Conservation (phyloP, 2,888 invertebrate species). For the Limnephilus lunatus region DNA sequence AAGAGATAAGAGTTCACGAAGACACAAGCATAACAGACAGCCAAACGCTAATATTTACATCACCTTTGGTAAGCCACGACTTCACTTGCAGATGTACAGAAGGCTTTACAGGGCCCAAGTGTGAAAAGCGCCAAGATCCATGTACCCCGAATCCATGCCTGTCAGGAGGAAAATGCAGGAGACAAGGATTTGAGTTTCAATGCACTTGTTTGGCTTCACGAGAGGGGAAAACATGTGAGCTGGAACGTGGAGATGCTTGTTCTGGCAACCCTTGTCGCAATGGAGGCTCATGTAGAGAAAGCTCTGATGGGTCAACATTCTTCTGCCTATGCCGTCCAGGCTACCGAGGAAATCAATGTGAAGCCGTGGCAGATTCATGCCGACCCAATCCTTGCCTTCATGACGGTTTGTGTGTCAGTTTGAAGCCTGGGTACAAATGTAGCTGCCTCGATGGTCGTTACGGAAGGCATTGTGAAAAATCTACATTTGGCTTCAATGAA, state of each 20-base stretch:
- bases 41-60: conserved; percentile 88
- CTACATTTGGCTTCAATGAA: conserved; percentile 92
- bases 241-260: conserved; percentile 90
- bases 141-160: conserved; percentile 93
- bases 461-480: conserved; percentile 93
- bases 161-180: conserved; percentile 89
- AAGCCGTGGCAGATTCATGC: conserved; percentile 92
- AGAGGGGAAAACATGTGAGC: conserved; percentile 90
- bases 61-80: conserved; percentile 87
- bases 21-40: conserved; percentile 88
- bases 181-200: conserved; percentile 89
- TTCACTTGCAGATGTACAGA: conserved; percentile 89
- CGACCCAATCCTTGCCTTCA: conserved; percentile 94
- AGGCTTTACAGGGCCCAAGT: conserved; percentile 89
- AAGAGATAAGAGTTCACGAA: conserved; percentile 82
- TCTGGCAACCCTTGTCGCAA: conserved; percentile 92
- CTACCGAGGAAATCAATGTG: conserved; percentile 93
- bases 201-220: conserved; percentile 88
- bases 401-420: conserved; percentile 91
- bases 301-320: conserved; percentile 91
- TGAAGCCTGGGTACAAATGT: conserved; percentile 92
- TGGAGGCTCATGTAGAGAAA: conserved; percentile 93
- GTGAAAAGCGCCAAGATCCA: conserved; percentile 93
- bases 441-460: conserved; percentile 92
- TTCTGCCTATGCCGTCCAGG: conserved; percentile 95